Base-by-base conservation (phyloP, 2,113 vertebrate genomes). In the Geothlypis trichas region DNA sequence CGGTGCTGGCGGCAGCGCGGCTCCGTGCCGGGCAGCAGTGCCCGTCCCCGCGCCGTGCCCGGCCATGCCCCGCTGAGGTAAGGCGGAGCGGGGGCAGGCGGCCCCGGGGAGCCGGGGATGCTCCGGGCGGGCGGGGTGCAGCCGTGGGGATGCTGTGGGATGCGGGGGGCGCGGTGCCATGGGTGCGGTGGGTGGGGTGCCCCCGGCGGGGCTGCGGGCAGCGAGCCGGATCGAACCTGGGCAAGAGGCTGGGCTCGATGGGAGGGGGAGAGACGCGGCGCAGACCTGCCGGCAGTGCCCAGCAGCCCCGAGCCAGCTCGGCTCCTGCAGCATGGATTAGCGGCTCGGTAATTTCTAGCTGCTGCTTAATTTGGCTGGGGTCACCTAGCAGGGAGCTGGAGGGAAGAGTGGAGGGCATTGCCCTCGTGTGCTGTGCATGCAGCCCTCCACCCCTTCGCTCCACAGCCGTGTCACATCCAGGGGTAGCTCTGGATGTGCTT, bases 331-430 rank as follows among this genome's bases (percentile, higher is more conserved):
- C 91, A 11, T 30, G 89, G 95, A 92, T 96, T 93, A 90, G 62
- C 13, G 35, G 23, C 84, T 82, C 57, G 33, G 41, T 79, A 63
- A 87, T 95, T 95, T 89, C 89, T 39, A 69, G 77, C 89, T 52
- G 84, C 77, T 84, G 91, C 93, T 96, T 95, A 89, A 89, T 91
- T 89, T 92, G 79, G 74, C 89, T 73, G 82, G 84, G 89, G 81
- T 96, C 93, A 93, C 77, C 81, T 37, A 19, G 81, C 78, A 57
- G 71, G 9, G 87, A 89, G 91, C 81, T 46, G 77, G 74, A 68
- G 24, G 8, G 42, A 19, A 51, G 65, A 72, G 67, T 26, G 69
- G 5, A 55, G 67, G 69, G 62, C 28, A 6, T 17, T 63, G 37
- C 20, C 33, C 61, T 37, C 24, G 51, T 4, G 27, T 13, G 37